Percentiles rank a stretch among this genome's conserved stretches.
Conservation (phyloP, 2,113 vertebrate genomes). For the Chiloscyllium plagiosum region DNA sequence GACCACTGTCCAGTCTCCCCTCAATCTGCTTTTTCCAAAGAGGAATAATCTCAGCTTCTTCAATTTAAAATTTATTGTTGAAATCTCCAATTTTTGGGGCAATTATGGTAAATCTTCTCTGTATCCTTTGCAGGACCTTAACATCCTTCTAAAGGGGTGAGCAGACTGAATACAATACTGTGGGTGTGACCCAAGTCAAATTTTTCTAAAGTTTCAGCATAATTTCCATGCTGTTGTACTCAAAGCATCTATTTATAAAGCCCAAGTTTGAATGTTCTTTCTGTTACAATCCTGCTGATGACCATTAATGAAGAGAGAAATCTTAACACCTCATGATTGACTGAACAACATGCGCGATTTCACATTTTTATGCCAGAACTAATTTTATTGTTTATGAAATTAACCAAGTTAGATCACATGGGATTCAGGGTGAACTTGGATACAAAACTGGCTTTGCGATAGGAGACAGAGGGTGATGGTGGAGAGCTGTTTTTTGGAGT, state of each 20-base stretch:
- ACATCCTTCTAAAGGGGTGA: neutral
- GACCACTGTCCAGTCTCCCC: too few relatives aligned
- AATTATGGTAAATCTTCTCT: neutral
- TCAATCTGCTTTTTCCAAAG: too few relatives aligned
- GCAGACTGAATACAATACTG: neutral
- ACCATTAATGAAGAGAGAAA: neutral
- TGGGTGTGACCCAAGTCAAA: neutral
- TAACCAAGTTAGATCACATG: too few relatives aligned
- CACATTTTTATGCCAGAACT: neutral
- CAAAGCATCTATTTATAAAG: neutral
- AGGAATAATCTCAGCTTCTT: neutral
- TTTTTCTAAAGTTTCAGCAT: neutral
- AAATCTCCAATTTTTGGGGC: neutral
- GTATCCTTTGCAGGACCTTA: too few relatives aligned
- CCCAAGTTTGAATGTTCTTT: neutral
- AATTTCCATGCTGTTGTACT: neutral
- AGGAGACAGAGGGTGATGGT: too few relatives aligned
- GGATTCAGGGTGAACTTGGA: too few relatives aligned
- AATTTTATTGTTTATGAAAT: too few relatives aligned
- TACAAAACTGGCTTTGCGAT: too few relatives aligned
- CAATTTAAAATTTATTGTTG: neutral
- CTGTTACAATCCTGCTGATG: neutral
- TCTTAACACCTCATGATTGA: neutral
- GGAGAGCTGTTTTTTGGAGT: too few relatives aligned
- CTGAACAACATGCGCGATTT: neutral